Evolutionary conservation across 2,797 vertebrate genomes (phyloP), one percentile per base, ranked within the genome.

Genomic region (Malurus splendens): DNA sequence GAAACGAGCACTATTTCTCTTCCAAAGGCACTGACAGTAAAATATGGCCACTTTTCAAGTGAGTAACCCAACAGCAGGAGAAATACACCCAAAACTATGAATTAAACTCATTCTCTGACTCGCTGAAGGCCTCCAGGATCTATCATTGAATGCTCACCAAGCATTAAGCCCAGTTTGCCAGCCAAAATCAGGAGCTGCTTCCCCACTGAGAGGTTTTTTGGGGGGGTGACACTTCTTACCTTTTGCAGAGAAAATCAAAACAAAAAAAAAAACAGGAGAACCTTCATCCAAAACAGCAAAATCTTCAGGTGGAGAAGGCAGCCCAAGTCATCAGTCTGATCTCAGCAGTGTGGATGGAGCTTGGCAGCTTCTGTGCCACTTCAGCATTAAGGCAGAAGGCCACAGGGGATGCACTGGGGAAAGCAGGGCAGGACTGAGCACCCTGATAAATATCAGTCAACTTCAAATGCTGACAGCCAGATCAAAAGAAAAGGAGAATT

Each of bases 401-500:
- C 93, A 91, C 50, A 66, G 88, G 93, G 88, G 65, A 67, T 85
- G 84, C 82, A 87, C 50, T 36, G 84, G 90, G 92, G 84, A 94
- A 90, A 95, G 12, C 52, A 94, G 82, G 86, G 83, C 90, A 92
- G 84, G 79, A 86, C 23, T 11, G 80, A 94, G 83, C 82, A 55
- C 70, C 9, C 11, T 19, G 91, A 94, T 95, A 91, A 95, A 67
- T 76, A 95, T 94, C 95, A 91, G 75, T 25, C 75, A 67, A 5
- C 79, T 79, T 86, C 90, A 95, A 76, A 82, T 90, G 89, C 67
- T n/a, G 68, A 85, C 90, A 90, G 85, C 32, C 32, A 91, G 80
- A 94, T 94, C 91, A 93, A 93, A 96, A 94, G 92, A 81, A 92
- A 93, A 51, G 24, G 2, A 66, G 74, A 61, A 86, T 92, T 94